Percentiles rank a stretch among this genome's conserved stretches.
Evolutionary conservation across 30 jellyfish, hydroid and myxozoan genomes (phyloP).

Genomic region (Aurelia sp.): DNA sequence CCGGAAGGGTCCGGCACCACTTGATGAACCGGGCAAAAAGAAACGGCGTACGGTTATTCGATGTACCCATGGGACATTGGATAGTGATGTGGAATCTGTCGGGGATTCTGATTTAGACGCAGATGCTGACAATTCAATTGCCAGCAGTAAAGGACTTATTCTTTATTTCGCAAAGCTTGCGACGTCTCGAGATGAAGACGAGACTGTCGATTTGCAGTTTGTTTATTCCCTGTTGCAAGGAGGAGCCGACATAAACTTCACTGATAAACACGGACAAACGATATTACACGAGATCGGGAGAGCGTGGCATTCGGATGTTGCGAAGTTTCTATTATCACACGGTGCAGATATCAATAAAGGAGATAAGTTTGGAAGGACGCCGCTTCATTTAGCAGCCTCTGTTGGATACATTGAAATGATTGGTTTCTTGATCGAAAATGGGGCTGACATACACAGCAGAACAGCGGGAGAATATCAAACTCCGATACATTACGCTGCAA

Average conservation of each 20-base stretch:
- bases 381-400: slow-evolving; percentile 80
- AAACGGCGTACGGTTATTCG: slow-evolving; percentile 66
- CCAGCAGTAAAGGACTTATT: slow-evolving; percentile 80
- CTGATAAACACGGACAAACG: slow-evolving; percentile 87
- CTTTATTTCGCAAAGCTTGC: slow-evolving; percentile 85
- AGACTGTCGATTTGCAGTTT: slow-evolving; percentile 76
- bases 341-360: slow-evolving; percentile 87
- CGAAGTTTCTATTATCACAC: slow-evolving; percentile 69
- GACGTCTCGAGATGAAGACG: slow-evolving; percentile 85
- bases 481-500: slow-evolving; percentile 87
- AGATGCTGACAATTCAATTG: slow-evolving; percentile 64
- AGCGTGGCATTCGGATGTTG: slow-evolving; percentile 92
- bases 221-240: slow-evolving; percentile 83
- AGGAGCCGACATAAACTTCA: slow-evolving; percentile 81
- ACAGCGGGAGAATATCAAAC: slow-evolving; percentile 74
- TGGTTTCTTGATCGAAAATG: slow-evolving; percentile 67
- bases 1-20: slow-evolving; percentile 91
- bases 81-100: slow-evolving; percentile 83
- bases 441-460: slow-evolving; percentile 74
- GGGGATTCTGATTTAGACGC: slow-evolving; percentile 68
- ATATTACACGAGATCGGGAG: slow-evolving; percentile 77
- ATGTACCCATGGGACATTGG: slow-evolving; percentile 87
- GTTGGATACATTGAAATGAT: slow-evolving; percentile 88
- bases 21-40: slow-evolving; percentile 87
- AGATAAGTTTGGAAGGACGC: slow-evolving; percentile 79